Evolutionary conservation across 2,113 vertebrate genomes (phyloP), one percentile per base, ranked within the genome.

Genomic region (Peromyscus leucopus): DNA sequence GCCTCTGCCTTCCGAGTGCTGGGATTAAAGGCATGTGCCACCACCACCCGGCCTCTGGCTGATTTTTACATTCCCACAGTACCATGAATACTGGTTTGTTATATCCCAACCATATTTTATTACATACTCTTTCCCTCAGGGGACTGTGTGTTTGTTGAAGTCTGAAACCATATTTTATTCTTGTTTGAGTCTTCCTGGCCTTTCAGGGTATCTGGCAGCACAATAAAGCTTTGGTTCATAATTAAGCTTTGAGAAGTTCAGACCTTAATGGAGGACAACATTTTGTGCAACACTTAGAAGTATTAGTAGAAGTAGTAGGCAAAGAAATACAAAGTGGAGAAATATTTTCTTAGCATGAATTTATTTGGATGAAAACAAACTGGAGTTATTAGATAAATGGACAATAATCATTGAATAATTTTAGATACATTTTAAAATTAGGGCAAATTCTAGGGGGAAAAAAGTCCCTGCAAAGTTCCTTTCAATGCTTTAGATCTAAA

Each of bases 401-500:
- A 16, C 22, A 78, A 55, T 21, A n/a, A 42, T 86, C 46, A 93
- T 93, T 48, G 93, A 89, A 39, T 85, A 87, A 55, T 94, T 93
- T 65, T 85, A 69, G 59, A 87, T 90, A 84, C n/a, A 42, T 75
- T 42, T 75, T 12, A 75, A 55, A 33, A 39, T 46, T 36, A 93
- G 67, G 87, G 57, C 42, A 10, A 78, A 71, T 55, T 93, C 48
- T 95, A 79, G 57, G 74, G 57, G 22, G 31, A 90, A 84, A 42
- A 67, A 46, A 91, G 12, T 84, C 75, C 74, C 75, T 71, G 24
- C 22, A 79, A 78, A 74, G 39, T 92, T 80, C 42, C 39, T 92
- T 95, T 95, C 82, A 87, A 76, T 91, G 71, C 80, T 95, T 91
- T 91, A 15, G 71, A 65, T 63, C 51, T 83, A 91, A 21, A 55